Evolutionary conservation across 1,140 invertebrate genomes (phyloP).

Genomic region (Drosophila carrolli): DNA sequence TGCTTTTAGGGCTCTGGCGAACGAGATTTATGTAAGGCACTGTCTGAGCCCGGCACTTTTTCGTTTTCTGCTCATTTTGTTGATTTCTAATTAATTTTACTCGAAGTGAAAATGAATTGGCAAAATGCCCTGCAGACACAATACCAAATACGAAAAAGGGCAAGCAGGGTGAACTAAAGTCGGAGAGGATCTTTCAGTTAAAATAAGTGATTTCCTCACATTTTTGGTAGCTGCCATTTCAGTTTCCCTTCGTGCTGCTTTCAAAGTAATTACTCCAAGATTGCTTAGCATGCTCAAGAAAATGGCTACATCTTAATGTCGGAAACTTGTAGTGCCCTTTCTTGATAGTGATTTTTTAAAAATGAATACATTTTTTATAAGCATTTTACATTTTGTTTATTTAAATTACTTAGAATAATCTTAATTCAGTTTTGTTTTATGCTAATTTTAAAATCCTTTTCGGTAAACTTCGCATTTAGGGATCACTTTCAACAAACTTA

Average conservation of each 20-base stretch:
- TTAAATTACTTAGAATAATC: neutral
- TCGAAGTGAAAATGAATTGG: constrained; percentile 76
- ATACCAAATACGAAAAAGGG: constrained; percentile 9
- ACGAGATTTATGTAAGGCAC: constrained; percentile 61
- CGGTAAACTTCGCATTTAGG: constrained; percentile 3
- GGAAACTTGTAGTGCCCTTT: neutral
- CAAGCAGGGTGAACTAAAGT: constrained; percentile 2
- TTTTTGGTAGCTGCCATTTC: constrained; percentile 27
- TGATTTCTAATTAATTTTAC: constrained; percentile 77
- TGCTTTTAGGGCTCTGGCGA: constrained; percentile 43
- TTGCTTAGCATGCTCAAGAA: constrained; percentile 1
- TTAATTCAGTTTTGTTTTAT: constrained; percentile 18
- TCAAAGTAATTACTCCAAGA: constrained; percentile 22
- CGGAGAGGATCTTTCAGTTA: constrained; percentile 15
- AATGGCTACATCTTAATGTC: neutral
- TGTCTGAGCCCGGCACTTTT: constrained; percentile 31
- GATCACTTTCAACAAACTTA: constrained; percentile 22
- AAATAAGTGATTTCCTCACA: constrained; percentile 36
- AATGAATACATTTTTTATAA: neutral
- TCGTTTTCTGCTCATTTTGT: constrained; percentile 65
- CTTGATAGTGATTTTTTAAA: neutral
- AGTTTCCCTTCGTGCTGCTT: constrained; percentile 3
- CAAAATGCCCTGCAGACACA: constrained; percentile 63
- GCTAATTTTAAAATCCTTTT: neutral
- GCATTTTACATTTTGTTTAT: too few relatives aligned